These are phyloP conservation scores for Drosophila lacteicornis DNA, from an alignment of 1,140 invertebrate species.

Conservation along the genomic window DNA sequence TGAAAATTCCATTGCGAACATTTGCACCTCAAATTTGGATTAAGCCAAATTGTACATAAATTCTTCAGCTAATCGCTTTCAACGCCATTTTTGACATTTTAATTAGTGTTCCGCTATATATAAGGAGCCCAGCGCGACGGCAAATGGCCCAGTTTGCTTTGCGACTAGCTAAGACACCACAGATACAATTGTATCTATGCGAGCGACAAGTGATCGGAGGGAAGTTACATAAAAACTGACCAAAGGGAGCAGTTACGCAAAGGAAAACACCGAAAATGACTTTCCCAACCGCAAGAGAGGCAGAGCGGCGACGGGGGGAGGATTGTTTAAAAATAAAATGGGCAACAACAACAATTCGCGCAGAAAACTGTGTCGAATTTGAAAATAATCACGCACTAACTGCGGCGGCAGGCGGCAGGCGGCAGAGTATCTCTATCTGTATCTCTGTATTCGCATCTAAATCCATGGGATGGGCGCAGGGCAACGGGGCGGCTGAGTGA, in stretches of 20 bases:
- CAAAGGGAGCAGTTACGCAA: conserved; percentile 76
- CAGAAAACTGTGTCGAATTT: conserved; percentile 82
- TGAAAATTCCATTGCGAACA: conserved; percentile 65
- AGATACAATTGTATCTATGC: conserved; percentile 65
- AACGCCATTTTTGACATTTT: conserved; percentile 79
- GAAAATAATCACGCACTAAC: conserved; percentile 83
- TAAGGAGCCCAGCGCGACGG: conserved; percentile 20
- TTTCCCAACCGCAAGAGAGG: conserved; percentile 44
- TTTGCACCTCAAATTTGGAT: conserved; percentile 39
- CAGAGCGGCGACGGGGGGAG: conserved; percentile 18
- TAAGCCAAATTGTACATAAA: conserved; percentile 68
- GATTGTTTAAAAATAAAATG: conserved; percentile 76
- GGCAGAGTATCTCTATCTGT: conserved; percentile 20
- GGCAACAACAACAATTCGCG: conserved; percentile 74
- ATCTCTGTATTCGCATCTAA: conserved; percentile 21
- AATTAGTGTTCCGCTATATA: conserved; percentile 67
- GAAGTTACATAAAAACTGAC: conserved; percentile 41
- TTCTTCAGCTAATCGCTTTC: conserved; percentile 63
- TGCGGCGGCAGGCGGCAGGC: conserved; percentile 34
- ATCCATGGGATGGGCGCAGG: conserved; percentile 50
- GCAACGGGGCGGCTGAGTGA: conserved; percentile 65
- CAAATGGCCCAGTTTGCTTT: conserved; percentile 72
- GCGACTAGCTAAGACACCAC: conserved; percentile 34
- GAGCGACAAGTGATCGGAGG: conserved; percentile 46
- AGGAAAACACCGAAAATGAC: conserved; percentile 75